Evolutionary conservation across 2,888 invertebrate genomes (phyloP).

Genomic region (Luperina nickerlii): DNA sequence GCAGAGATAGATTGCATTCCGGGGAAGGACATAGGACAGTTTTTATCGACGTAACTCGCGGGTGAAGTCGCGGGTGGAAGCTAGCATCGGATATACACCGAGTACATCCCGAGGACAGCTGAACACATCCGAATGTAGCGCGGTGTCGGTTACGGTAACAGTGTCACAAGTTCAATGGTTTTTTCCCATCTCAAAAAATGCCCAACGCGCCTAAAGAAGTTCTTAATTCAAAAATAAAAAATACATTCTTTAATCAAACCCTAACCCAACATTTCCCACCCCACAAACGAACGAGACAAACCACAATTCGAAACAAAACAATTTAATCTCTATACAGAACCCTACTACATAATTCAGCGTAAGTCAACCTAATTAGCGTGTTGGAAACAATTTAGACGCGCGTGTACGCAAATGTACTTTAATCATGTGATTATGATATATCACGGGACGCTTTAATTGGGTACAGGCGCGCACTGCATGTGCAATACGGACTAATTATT

Average conservation of each 20-base stretch:
- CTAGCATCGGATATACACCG: too few relatives aligned
- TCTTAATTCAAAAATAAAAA: not conserved
- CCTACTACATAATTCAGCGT: constrained; percentile 52
- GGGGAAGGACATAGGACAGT: too few relatives aligned
- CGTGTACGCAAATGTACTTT: constrained; percentile 67
- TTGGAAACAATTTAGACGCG: constrained; percentile 70
- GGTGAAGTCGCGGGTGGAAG: too few relatives aligned
- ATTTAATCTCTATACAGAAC: constrained; percentile 56
- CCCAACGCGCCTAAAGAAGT: too few relatives aligned
- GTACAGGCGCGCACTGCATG: constrained; percentile 61
- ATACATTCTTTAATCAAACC: constrained; percentile 18
- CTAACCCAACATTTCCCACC: constrained; percentile 5
- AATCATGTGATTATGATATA: constrained; percentile 71
- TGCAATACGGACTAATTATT: constrained; percentile 62
- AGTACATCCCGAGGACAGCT: too few relatives aligned
- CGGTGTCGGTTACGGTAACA: too few relatives aligned
- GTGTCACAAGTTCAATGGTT: too few relatives aligned
- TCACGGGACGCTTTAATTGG: constrained; percentile 62
- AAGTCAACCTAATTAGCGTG: constrained; percentile 70
- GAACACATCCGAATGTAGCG: too few relatives aligned
- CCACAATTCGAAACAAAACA: constrained; percentile 36
- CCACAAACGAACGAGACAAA: constrained; percentile 19
- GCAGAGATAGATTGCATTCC: too few relatives aligned
- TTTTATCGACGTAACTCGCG: too few relatives aligned
- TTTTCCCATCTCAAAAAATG: too few relatives aligned